phyloP scores from a whole-genome alignment of 2,113 vertebrate genomes.

The Chrysochloris asiatica region DNA sequence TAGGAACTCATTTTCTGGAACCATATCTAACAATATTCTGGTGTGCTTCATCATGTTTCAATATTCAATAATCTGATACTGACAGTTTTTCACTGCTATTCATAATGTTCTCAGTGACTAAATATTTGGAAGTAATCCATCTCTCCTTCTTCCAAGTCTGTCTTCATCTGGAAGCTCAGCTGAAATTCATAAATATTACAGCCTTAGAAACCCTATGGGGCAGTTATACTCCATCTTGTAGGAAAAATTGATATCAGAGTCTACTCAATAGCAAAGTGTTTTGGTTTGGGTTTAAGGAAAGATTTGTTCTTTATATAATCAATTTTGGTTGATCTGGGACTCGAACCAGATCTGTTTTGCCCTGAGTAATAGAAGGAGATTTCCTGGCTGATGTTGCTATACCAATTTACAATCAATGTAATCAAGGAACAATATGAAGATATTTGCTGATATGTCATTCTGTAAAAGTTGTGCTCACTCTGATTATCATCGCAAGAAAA shows the following conservation, averaged over 20 bases:
- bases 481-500: constrained; percentile 55
- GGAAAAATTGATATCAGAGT: not conserved
- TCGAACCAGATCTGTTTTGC: not conserved
- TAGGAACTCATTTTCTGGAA: too few relatives aligned
- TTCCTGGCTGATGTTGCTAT: not conserved
- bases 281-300: not conserved
- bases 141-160: too few relatives aligned
- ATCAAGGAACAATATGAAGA: not conserved
- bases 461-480: not conserved
- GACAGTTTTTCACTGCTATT: too few relatives aligned
- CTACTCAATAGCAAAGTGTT: not conserved
- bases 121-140: too few relatives aligned
- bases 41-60: too few relatives aligned
- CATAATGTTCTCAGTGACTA: too few relatives aligned
- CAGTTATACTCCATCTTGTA: not conserved
- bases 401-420: not conserved
- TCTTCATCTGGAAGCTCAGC: too few relatives aligned
- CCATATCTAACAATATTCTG: too few relatives aligned
- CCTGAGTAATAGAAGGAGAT: not conserved
- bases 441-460: not conserved
- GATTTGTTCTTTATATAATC: not conserved
- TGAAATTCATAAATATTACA: too few relatives aligned
- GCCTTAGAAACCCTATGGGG: not conserved
- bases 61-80: too few relatives aligned
- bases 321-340: not conserved